Evolutionary conservation across 1,140 invertebrate species (phyloP).

Genomic region (Monomorium pharaonis): DNA sequence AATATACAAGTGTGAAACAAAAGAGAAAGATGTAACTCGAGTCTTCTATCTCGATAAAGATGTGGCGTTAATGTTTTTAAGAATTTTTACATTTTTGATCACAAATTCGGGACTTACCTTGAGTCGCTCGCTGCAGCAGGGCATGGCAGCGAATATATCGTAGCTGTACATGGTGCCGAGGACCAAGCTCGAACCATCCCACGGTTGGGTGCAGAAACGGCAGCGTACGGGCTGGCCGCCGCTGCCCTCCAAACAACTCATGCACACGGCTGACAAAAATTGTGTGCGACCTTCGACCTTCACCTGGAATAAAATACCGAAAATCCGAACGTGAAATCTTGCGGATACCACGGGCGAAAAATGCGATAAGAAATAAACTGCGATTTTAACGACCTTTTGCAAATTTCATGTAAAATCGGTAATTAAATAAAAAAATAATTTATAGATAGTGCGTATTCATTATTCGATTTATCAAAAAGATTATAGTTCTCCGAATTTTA

Average conservation of each 20-base stretch:
- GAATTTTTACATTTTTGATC: too few relatives aligned
- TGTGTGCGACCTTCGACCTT: slow-evolving; percentile 95
- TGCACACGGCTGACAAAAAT: slow-evolving; percentile 97
- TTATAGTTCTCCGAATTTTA: background rate
- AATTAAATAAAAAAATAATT: background rate
- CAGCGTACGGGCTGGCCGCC: slow-evolving; percentile 88
- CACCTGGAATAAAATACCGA: slow-evolving; percentile 87
- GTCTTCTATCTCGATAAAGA: background rate
- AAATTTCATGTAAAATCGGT: background rate
- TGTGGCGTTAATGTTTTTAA: background rate
- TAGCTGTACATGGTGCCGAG: slow-evolving; percentile 99
- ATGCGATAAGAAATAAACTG: background rate
- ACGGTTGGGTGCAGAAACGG: slow-evolving; percentile 92
- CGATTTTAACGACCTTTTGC: background rate
- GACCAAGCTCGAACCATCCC: slow-evolving; percentile 97
- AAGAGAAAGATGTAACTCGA: too few relatives aligned
- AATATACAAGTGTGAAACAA: background rate
- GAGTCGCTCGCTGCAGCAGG: slow-evolving; percentile 96
- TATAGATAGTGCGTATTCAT: background rate
- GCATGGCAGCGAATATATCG: slow-evolving; percentile 98
- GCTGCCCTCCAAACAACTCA: slow-evolving; percentile 94
- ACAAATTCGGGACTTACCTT: slow-evolving; percentile 87
- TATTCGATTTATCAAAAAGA: background rate
- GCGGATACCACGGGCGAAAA: background rate
- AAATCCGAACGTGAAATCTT: slow-evolving; percentile 7